Base-by-base conservation (phyloP, 2,797 vertebrate species). In the Cyclopterus lumpus region DNA sequence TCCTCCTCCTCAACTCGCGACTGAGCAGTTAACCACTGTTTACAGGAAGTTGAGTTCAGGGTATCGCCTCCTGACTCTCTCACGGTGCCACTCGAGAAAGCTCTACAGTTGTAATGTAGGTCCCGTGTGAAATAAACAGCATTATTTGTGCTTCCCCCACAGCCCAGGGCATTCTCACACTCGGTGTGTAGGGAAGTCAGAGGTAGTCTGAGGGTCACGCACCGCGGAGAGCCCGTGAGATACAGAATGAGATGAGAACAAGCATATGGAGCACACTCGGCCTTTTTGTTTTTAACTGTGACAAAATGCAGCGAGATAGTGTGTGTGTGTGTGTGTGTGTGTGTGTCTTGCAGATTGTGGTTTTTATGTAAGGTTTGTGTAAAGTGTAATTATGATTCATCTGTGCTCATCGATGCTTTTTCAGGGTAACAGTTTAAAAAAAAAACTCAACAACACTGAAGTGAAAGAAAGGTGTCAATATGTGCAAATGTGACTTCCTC, bases 11-110 rank as follows among this genome's bases (percentile, higher is more conserved):
- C 58, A 77, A 70, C 70, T 80, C 77, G 82, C 22, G 14, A 49
- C 78, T 84, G 60, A 67, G 77, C 73, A 77, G 77, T 75, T 79
- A 78, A 90, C 86, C 85, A 77, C 82, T 83, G 76, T 79, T 69
- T 62, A 88, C 87, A 89, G 89, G 86, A 92, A 90, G 80, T 75
- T 68, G 38, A 75, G 71, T 26, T 30, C 68, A 85, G 67, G 49
- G 64, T 81, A 73, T 79, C 24, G 4, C 64, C 77, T 86, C 73
- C 51, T 55, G 55, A 79, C 60, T 70, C 81, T 77, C 70, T 42
- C 74, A 76, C 20, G n/a, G 15, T 36, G 44, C 67, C 75, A 85
- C 71, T 67, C 61, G 20, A 9, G n/a, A 75, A 57, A 28, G 4
- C 38, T 67, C 14, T 63, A 65, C n/a, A 62, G 53, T 61, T 32